Conservation (phyloP, 2,888 invertebrate species). For the Apotomis capreana region DNA sequence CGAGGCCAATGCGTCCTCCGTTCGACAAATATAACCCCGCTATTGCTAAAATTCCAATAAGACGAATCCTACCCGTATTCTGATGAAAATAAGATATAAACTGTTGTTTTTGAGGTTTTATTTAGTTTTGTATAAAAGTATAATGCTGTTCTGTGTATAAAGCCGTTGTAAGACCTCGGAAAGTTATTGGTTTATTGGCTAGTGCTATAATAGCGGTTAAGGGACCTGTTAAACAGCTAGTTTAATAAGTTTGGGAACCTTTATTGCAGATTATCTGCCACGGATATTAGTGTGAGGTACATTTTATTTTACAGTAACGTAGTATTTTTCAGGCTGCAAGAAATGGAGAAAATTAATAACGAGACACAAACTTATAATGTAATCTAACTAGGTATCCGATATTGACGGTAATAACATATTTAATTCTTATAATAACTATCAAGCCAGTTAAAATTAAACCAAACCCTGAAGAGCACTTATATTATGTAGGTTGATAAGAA, state of each 20-base stretch:
- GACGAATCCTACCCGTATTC: slow-evolving; percentile 39
- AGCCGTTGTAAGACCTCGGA: slow-evolving; percentile 53
- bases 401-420: no score
- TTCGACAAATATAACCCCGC: slow-evolving; percentile 49
- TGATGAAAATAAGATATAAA: slow-evolving; percentile 16
- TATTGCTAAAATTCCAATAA: background rate
- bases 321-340: no score
- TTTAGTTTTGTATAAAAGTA: slow-evolving; percentile 43
- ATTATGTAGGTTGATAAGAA: no score
- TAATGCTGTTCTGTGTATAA: slow-evolving; percentile 54
- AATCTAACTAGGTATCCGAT: no score
- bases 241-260: slow-evolving; percentile 31
- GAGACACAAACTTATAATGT: no score
- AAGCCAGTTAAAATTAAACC: no score
- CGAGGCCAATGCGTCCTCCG: slow-evolving; percentile 55
- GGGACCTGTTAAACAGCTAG: slow-evolving; percentile 36
- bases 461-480: no score
- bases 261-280: slow-evolving; percentile 24
- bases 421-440: no score
- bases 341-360: no score
- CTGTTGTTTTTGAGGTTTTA: background rate
- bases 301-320: no score
- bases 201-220: slow-evolving; percentile 36
- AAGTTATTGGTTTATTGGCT: slow-evolving; percentile 56
- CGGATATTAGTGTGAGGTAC: background rate